Percentiles rank a stretch among this genome's conserved stretches.
Conservation (phyloP, 1,140 invertebrate genomes). For the Homarus americanus region DNA sequence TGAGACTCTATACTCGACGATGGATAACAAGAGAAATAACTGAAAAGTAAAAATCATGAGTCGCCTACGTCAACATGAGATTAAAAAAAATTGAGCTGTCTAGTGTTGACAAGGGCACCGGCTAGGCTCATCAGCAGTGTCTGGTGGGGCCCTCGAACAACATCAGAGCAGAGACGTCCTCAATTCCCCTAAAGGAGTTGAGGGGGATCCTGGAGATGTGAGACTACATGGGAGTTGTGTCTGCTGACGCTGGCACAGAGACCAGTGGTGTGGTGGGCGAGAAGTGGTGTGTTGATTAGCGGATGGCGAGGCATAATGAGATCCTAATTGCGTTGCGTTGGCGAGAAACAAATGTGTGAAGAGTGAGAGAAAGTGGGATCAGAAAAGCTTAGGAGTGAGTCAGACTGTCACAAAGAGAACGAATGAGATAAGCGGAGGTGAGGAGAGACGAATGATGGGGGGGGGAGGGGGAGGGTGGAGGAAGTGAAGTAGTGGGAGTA, state of each 20-base stretch:
- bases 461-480: not conserved
- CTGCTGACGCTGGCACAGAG: not conserved
- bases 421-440: not conserved
- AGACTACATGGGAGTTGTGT: conserved; percentile 4
- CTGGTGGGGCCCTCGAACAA: too few species aligned
- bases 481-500: not conserved
- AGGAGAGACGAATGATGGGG: not conserved
- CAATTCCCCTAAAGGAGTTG: not conserved
- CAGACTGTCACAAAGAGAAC: not conserved
- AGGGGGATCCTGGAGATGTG: conserved; percentile 6
- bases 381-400: not conserved
- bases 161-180: too few species aligned
- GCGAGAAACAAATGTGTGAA: not conserved
- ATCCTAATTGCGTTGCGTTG: conserved; percentile 30
- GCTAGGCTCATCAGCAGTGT: too few species aligned
- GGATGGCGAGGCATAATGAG: conserved; percentile 38
- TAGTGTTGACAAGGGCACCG: too few species aligned
- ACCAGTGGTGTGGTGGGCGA: not conserved
- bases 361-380: not conserved
- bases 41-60: too few species aligned
- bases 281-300: not conserved
- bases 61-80: too few species aligned
- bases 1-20: too few species aligned
- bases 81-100: too few species aligned
- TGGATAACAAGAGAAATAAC: too few species aligned